Evolutionary conservation across 2,113 vertebrate species (phyloP).

Genomic region (Pomatostomus ruficeps): DNA sequence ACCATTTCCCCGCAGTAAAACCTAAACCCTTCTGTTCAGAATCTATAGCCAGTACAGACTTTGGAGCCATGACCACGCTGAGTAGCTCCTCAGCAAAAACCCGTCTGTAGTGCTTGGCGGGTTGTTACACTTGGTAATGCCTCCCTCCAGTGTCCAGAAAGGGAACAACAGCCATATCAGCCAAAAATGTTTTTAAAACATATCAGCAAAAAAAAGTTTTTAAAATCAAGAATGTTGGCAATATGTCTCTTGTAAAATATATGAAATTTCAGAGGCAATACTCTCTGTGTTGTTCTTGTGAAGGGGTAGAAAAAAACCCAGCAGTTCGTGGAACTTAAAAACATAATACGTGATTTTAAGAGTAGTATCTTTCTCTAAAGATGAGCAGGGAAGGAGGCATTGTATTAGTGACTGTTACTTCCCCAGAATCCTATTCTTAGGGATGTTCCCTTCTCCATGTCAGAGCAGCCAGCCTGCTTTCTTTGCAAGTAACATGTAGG

Average conservation of each 20-base stretch:
- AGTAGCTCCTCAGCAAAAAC: background rate
- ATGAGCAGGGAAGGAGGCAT: background rate
- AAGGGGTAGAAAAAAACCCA: fast-evolving
- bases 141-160: background rate
- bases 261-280: background rate
- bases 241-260: background rate
- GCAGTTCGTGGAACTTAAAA: background rate
- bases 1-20: background rate
- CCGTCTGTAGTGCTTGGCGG: too few relatives aligned
- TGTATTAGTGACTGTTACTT: background rate
- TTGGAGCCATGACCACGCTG: background rate
- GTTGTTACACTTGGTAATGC: background rate
- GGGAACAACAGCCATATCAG: background rate
- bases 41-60: background rate
- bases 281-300: background rate
- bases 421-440: background rate
- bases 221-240: background rate
- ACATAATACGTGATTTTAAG: fast-evolving
- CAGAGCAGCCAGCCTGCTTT: background rate
- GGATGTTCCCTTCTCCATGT: background rate
- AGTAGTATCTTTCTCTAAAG: background rate
- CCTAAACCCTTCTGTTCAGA: background rate
- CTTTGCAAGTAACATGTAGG: background rate
- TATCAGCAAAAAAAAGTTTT: too few relatives aligned
- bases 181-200: too few relatives aligned